Base-by-base conservation (phyloP, 2,888 invertebrate species). In the Caenorhabditis afra region DNA sequence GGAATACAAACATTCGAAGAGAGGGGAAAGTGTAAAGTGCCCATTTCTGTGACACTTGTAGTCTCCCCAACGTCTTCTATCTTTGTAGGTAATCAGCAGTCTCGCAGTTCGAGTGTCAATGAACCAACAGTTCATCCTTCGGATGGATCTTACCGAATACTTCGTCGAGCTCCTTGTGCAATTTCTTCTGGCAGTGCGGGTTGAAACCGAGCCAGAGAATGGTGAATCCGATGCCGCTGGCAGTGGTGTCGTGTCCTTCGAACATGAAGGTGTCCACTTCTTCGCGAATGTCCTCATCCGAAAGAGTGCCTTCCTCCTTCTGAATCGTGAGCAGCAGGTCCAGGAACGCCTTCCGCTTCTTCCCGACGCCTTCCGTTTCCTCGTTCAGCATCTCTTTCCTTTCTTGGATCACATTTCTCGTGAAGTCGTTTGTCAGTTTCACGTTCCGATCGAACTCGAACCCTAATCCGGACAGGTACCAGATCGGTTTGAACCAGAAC, bases 401-500 rank as follows among this genome's bases (percentile, higher is more conserved):
- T 35, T 79, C 79, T 20, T 52, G 68, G 22, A 79, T 79, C 4
- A 79, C 85, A 58, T 77, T 84, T 65, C 79, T 66, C n/a, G 82
- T 82, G 66, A 86, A 86, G 41, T 80, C 82, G 44, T 79, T 82
- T 10, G 83, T 79, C 59, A 81, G 10, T 45, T 77, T 67, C 7
- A 85, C 76, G 59, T 68, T 65, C 22, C 70, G n/a, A 44, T 82
- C 70, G 64, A 81, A 86, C 41, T 75, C 79, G 53, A 66, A 74
- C 14, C 83, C 84, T 62, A 93, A 91, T 3, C 89, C 90, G 0
- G 94, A 91, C 90, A 82, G 92, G 92, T 89, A 93, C 94, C 55
- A 79, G n/a, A 94, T 87, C 1, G 91, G 90, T 44, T 93, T 91
- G 0, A 91, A 93, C 81, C 81, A 81, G 8, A 71, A 49, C 71